Conservation (phyloP, 2,113 vertebrate genomes). For the Lonchura striata region DNA sequence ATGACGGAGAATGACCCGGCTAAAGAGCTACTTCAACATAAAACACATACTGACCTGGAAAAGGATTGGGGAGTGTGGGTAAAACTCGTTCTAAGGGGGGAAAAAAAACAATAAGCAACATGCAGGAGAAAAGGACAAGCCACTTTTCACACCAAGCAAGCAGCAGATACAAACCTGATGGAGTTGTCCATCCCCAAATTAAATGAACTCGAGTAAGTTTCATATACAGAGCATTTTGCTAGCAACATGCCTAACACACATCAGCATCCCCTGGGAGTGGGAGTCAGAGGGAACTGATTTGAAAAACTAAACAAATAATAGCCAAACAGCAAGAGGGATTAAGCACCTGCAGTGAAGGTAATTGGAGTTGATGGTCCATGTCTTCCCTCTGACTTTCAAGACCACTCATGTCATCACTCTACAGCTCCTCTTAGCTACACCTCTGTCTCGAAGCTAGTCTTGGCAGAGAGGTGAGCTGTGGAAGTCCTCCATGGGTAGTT, state of each 20-base stretch:
- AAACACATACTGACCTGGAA: conserved; percentile 85
- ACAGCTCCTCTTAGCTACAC: background rate
- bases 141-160: conserved; percentile 59
- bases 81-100: conserved; percentile 81
- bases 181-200: conserved; percentile 25
- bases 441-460: background rate
- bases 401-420: background rate
- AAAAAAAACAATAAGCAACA: conserved; percentile 79
- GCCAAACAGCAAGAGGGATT: conserved; percentile 32
- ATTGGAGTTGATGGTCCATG: conserved; percentile 24
- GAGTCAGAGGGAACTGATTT: background rate
- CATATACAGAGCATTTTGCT: conserved; percentile 5
- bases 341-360: conserved; percentile 17
- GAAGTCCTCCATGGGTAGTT: background rate
- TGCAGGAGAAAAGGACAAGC: conserved; percentile 59
- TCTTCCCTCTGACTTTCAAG: conserved; percentile 26
- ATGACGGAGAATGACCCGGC: conserved; percentile 81
- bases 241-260: background rate
- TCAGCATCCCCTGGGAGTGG: background rate
- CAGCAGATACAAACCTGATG: conserved; percentile 67
- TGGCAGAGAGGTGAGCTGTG: background rate
- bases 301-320: conserved; percentile 50
- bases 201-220: conserved; percentile 3
- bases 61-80: conserved; percentile 81
- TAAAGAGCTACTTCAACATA: conserved; percentile 68